These are phyloP conservation scores for Etia nguti DNA, from an alignment of 2,113 vertebrate genomes.

Conservation along the genomic window DNA sequence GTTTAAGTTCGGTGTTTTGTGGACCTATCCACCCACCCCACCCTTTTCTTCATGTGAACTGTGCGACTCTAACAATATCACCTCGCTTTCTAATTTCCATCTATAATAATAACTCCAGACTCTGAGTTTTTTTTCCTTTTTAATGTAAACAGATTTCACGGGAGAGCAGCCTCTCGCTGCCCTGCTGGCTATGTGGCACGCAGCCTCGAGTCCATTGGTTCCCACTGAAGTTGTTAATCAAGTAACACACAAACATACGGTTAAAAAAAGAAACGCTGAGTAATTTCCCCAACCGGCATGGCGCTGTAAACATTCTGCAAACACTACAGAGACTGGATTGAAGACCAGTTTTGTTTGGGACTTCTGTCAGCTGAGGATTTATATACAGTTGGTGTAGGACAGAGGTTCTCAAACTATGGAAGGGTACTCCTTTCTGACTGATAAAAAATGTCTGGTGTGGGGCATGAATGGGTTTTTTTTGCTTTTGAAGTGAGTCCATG, in stretches of 20 bases:
- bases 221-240: not conserved
- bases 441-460: too few relatives aligned
- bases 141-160: not conserved
- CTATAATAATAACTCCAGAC: not conserved
- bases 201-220: not conserved
- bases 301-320: not conserved
- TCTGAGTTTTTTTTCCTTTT: not conserved
- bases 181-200: not conserved
- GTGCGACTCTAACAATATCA: accelerated
- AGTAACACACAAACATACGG: not conserved
- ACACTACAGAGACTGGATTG: not conserved
- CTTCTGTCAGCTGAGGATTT: not conserved
- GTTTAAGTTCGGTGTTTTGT: not conserved
- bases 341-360: not conserved
- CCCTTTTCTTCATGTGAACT: not conserved
- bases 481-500: not conserved
- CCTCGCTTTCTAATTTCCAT: not conserved
- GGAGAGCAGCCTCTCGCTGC: not conserved
- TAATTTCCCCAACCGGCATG: not conserved
- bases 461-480: not conserved
- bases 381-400: not conserved
- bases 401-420: not conserved
- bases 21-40: not conserved
- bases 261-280: not conserved
- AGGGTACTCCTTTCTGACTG: too few relatives aligned